Base-by-base conservation (phyloP, 1,140 invertebrate species). In the Gryon sp. region DNA sequence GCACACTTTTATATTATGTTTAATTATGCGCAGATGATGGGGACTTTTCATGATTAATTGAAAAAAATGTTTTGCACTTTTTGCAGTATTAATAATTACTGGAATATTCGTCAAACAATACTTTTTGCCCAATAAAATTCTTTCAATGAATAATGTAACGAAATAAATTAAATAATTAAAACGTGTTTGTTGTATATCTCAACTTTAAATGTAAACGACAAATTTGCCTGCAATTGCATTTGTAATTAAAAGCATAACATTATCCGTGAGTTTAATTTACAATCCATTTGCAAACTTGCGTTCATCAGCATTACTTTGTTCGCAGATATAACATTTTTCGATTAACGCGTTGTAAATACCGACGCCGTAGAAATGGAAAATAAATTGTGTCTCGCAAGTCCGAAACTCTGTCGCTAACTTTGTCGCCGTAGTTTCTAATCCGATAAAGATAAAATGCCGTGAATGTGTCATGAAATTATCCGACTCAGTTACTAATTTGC, bases 201-300 rank as follows among this genome's bases (percentile, higher is more conserved):
- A 73, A n/a, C 65, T 73, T 59, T 57, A 59, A 73, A 73, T 59
- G 52, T 65, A 57, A 73, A 73, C 41, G 59, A 59, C 59, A 65
- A 57, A 63, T 55, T 65, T 18, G 43, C 36, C n/a, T n/a, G 32
- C 11, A 40, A 57, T 45, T 40, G 24, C 19, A n/a, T 15, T 18
- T 11, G 16, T 16, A 41, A 69, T 60, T 50, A 69, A 60, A 52
- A 34, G 4, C 1, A 28, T 14, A 22, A 18, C 9, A 28, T 36
- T 20, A 28, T 12, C 34, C 32, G n/a, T 4, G 5, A 8, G 9
- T 40, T 41, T 11, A 68, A 57, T 36, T 38, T 18, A 16, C 32
- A 60, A 26, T 52, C 59, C 36, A 34, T 26, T 40, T 24, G 4
- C n/a, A n/a, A 48, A 57, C 30, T 48, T 14, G 12, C n/a, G n/a